phyloP scores from a whole-genome alignment of 2,888 invertebrate species.

The Drosophila borborema region DNA sequence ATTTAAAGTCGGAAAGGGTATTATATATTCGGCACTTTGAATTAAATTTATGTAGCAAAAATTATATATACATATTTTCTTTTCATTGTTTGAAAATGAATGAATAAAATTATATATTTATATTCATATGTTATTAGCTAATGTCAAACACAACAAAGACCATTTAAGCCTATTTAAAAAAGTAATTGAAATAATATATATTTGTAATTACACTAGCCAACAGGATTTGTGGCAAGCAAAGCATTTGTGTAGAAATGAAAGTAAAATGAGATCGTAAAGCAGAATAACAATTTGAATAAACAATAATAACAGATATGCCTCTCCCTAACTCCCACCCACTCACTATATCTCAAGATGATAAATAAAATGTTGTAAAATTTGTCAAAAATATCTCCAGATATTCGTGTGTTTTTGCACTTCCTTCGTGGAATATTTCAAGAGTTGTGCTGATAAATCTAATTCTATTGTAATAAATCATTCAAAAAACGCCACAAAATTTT shows the following conservation, averaged over 20 bases:
- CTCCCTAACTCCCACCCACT: neutral
- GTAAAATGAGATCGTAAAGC: neutral
- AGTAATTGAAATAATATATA: neutral
- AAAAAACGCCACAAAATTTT: too few relatives aligned
- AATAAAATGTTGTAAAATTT: neutral
- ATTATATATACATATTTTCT: neutral
- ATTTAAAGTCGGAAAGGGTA: neutral
- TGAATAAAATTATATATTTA: neutral
- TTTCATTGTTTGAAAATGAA: neutral
- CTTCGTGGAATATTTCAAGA: neutral
- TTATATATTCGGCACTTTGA: constrained; percentile 3
- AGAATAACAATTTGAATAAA: too few relatives aligned
- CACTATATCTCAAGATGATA: neutral
- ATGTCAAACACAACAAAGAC: neutral
- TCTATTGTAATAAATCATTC: too few relatives aligned
- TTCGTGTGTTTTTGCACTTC: neutral
- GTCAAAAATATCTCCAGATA: neutral
- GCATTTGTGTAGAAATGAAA: neutral
- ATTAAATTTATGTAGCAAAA: neutral
- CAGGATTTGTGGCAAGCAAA: too few relatives aligned
- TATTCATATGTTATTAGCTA: neutral
- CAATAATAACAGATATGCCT: too few relatives aligned
- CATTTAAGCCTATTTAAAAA: neutral
- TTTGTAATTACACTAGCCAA: constrained; percentile 1
- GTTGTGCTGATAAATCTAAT: neutral